Evolutionary conservation across 35 echinoderm and acorn worm species (phyloP), one percentile per base, ranked within the genome.

Genomic region (Acanthaster planci): DNA sequence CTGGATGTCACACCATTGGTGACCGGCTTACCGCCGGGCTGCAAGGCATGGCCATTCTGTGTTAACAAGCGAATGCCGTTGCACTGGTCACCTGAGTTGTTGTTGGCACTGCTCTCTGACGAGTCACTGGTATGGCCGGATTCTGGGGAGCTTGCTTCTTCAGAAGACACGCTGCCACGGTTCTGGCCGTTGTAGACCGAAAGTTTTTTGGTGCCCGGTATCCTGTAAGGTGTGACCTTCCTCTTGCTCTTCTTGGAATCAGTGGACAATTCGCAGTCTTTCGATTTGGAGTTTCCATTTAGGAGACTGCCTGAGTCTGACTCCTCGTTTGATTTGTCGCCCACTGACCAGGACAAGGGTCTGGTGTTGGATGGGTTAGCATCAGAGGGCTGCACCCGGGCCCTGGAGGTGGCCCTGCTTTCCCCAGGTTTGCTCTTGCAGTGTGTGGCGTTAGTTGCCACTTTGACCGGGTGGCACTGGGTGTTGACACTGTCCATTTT

Each of bases 401-500:
- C 64, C 23, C 64, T 72, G 23, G 14, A 16, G 7, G 26, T 31
- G 14, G 30, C 64, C 30, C 14, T 10, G 7, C 21, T 19, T 72
- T 72, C 64, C 27, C 84, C 34, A n/a, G 89, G 51, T 77, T 84
- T 77, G 39, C 52, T n/a, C 82, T 78, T 51, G 40, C 52, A 39
- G 80, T 87, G 64, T 84, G 78, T 35, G 44, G 40, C 80, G 80
- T 86, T 85, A 16, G 90, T 80, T 1, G 85, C 86, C 55, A 97
- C 84, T 50, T 86, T 89, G 38, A 92, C 91, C 34, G 87, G 86
- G 26, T 97, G 87, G 42, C 94, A 97, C 26, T 83, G 87, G 16
- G 87, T 78, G 36, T 92, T 79, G 12, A 90, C 76, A 75, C 68
- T 92, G 52, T 90, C 94, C 87, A 97, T 77, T 78, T 97, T 93